These are phyloP conservation scores for Calcarius lapponicus DNA, from an alignment of 2,797 vertebrate genomes.

Conservation along the genomic window DNA sequence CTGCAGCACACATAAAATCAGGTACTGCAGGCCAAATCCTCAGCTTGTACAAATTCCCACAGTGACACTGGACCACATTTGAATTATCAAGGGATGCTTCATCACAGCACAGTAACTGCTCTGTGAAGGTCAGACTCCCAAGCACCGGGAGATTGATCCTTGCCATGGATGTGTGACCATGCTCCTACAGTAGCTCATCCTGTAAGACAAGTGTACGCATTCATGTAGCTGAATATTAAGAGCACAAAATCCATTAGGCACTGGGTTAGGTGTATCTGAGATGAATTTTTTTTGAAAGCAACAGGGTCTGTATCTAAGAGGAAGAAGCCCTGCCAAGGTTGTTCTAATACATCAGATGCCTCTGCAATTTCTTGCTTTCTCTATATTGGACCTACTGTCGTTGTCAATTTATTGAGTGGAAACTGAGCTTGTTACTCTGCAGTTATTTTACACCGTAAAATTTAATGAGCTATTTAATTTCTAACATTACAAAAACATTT, in stretches of 20 bases:
- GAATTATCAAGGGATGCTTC: not conserved
- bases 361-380: not conserved
- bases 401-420: not conserved
- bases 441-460: constrained; percentile 8
- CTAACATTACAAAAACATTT: not conserved
- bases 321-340: not conserved
- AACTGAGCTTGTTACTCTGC: not conserved
- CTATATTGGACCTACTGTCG: not conserved
- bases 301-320: not conserved
- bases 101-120: not conserved
- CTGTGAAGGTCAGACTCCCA: not conserved
- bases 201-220: not conserved
- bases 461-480: constrained; percentile 23
- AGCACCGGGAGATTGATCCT: not conserved
- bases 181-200: not conserved
- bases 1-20: not conserved
- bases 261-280: not conserved
- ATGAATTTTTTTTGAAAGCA: not conserved
- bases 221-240: not conserved
- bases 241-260: not conserved
- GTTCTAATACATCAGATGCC: not conserved
- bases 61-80: not conserved
- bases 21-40: not conserved
- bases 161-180: not conserved
- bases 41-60: not conserved